Evolutionary conservation across 2,888 invertebrate genomes (phyloP), one percentile per base, ranked within the genome.

Genomic region (Xestia xanthographa): DNA sequence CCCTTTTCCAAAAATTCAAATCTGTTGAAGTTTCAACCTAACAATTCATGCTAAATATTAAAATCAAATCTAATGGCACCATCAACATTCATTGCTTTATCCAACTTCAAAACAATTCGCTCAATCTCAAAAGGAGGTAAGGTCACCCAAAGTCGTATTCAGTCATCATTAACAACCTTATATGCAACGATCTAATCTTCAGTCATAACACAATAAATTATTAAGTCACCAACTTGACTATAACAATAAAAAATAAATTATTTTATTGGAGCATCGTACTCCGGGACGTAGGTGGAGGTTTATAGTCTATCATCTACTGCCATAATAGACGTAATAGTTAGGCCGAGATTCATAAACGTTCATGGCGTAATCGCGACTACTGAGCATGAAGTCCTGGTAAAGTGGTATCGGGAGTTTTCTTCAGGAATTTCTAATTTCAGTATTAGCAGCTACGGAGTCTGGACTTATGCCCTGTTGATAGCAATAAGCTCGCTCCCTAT

Each of bases 211-310:
- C 56, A 53, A 86, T 82, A 82, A 80, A 84, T 87, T 69, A 86
- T 86, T 79, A 34, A 66, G 56, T 77, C 68, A 29, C 73, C 63
- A 69, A 71, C 72, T 78, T 62, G 71, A 83, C 74, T 77, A 78
- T 68, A 41, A 73, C 66, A 79, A 79, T 82, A 80, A 87, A 87
- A 83, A 78, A 72, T 53, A 72, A 60, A 67, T 60, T 29, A 58
- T 58, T 58, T 67, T 72, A 82, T 83, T 85, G 58, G 86, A 85
- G 79, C 86, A 82, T 83, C 84, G 72, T 73, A 79, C 72, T 79
- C 65, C 26, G 12, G 14, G 11, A 17, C 45, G 84, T 84, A 62
- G 84, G 84, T 66, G 60, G 79, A 68, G 56, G 45, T 86, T 73
- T 83, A 79, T 84, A 17, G 60, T 38, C 45, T 67, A 83, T 77